Base-by-base conservation (phyloP, 2,888 invertebrate genomes). In the Epinotia ramella region DNA sequence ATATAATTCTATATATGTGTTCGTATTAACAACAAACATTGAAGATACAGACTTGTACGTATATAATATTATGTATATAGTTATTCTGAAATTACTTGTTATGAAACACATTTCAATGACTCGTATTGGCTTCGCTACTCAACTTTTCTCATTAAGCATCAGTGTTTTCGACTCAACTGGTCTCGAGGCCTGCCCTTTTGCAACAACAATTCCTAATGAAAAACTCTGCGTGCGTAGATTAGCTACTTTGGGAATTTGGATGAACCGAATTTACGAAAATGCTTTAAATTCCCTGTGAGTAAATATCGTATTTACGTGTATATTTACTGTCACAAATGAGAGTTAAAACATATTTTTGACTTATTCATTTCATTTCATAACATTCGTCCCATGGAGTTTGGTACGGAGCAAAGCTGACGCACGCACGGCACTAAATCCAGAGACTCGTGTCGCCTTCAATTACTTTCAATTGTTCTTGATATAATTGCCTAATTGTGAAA, bases 401-500 rank as follows among this genome's bases (percentile, higher is more conserved):
- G 82, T 81, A 81, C 81, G 81, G 79, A 77, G 78, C 60, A 53
- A 33, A 28, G 71, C 56, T 63, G 59, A 80, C 89, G 89, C n/a
- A 89, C 89, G 86, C 88, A 89, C 63, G 57, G 44, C 63, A 71
- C 64, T 74, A 75, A 77, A 77, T 75, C 77, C 75, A 74, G 72
- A 68, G 68, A 62, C 49, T 87, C 86, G 86, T 87, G 88, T 88
- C 89, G 89, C 88, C 87, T 90, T 91, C 93, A 93, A 94, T 94
- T 94, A 91, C 90, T 89, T 87, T 89, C 93, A 93, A 94, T 94
- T 90, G 90, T 86, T 86, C 89, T 87, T 90, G 87, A 91, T 92
- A 90, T 91, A 91, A 93, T 93, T 90, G 90, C 88, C 88, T 90
- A 89, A 90, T 92, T 92, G 90, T 86, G 84, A 86, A 84, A 84